Conservation (phyloP, 2,113 vertebrate species). For the Bungarus multicinctus region DNA sequence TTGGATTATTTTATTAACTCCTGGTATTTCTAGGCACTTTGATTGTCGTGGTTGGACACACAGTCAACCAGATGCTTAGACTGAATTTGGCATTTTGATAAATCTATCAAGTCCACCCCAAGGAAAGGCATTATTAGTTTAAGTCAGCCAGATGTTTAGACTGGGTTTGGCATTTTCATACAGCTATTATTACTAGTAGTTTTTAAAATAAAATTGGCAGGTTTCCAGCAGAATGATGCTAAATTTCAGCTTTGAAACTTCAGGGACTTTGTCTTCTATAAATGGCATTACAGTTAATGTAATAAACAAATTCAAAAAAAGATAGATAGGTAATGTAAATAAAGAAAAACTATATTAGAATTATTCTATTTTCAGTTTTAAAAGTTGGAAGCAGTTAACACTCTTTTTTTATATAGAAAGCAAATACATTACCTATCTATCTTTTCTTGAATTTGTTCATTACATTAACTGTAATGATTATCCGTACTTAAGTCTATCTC, state of each 20-base stretch:
- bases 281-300: too few relatives aligned
- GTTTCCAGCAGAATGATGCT: not conserved
- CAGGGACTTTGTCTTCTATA: not conserved
- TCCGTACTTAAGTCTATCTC: not conserved
- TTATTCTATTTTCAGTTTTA: not conserved
- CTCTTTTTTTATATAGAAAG: not conserved
- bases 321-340: too few relatives aligned
- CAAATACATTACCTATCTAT: not conserved
- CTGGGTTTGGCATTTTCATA: not conserved
- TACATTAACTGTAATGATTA: not conserved
- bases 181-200: not conserved
- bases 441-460: not conserved
- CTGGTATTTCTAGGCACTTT: not conserved
- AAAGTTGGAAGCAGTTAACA: not conserved
- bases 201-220: not conserved
- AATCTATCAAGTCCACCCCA: not conserved
- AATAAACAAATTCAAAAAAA: too few relatives aligned
- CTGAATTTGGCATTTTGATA: not conserved
- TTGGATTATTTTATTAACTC: too few relatives aligned
- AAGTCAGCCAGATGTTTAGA: not conserved
- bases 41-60: not conserved
- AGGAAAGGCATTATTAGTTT: not conserved
- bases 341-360: not conserved
- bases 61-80: not conserved
- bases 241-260: not conserved